Conservation (phyloP, 2,113 vertebrate genomes). For the Erinaceus europaeus region DNA sequence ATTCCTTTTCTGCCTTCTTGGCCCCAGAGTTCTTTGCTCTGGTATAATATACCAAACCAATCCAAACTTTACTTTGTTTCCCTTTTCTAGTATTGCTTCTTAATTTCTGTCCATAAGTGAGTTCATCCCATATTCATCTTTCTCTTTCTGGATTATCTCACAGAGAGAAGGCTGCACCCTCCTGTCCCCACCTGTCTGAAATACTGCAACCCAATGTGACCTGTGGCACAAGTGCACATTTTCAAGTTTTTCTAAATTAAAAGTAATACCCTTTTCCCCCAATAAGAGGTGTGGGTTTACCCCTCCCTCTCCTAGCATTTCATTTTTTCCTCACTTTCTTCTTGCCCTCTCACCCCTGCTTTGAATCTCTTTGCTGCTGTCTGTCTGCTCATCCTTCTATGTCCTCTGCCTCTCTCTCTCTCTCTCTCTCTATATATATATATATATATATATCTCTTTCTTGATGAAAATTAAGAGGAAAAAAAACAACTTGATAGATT, state of each 20-base stretch:
- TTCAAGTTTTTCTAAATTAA: slow-evolving; percentile 54
- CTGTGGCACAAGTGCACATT: slow-evolving; percentile 29
- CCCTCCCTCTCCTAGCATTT: neutral
- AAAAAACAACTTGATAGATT: slow-evolving; percentile 68
- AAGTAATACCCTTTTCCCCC: neutral
- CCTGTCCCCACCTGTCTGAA: neutral
- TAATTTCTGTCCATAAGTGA: too few relatives aligned
- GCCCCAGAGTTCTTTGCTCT: too few relatives aligned
- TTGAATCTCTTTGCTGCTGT: slow-evolving; percentile 35
- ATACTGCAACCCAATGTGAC: slow-evolving; percentile 21
- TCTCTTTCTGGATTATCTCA: neutral
- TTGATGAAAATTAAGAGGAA: slow-evolving; percentile 52
- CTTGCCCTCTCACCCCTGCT: neutral
- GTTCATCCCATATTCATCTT: too few relatives aligned
- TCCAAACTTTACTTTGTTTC: too few relatives aligned
- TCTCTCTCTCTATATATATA: slow-evolving; percentile 70
- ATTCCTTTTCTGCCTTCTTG: too few relatives aligned
- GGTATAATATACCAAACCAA: too few relatives aligned
- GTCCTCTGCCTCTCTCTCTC: slow-evolving; percentile 66
- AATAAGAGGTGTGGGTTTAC: neutral
- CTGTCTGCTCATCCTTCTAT: neutral
- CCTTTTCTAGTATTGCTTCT: too few relatives aligned
- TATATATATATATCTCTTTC: slow-evolving; percentile 66
- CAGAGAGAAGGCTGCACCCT: neutral
- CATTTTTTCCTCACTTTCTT: neutral